These are phyloP conservation scores for Prosapia bicincta DNA, from an alignment of 2,888 invertebrate genomes.

Conservation along the genomic window DNA sequence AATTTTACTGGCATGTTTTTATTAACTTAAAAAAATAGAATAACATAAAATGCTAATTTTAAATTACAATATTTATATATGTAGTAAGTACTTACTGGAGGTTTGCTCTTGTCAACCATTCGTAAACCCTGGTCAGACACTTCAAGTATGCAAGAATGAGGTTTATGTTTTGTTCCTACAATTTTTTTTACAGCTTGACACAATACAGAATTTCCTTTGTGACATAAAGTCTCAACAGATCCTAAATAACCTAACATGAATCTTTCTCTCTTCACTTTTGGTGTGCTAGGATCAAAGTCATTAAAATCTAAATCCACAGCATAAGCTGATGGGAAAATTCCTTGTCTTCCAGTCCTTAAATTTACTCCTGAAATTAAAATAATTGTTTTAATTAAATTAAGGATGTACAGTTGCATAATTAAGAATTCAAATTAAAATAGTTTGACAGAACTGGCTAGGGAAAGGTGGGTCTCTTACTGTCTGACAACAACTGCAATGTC, in stretches of 20 bases:
- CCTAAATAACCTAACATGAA: slow-evolving; percentile 92
- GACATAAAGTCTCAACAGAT: slow-evolving; percentile 91
- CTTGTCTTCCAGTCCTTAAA: slow-evolving; percentile 86
- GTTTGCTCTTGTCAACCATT: slow-evolving; percentile 88
- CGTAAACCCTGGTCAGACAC: slow-evolving; percentile 93
- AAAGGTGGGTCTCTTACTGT: no score
- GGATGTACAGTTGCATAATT: no score
- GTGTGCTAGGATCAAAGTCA: slow-evolving; percentile 86
- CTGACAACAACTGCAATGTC: no score
- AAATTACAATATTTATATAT: no score
- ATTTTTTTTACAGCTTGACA: slow-evolving; percentile 89
- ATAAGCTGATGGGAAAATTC: slow-evolving; percentile 96
- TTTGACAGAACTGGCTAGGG: no score
- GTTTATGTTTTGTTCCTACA: slow-evolving; percentile 51
- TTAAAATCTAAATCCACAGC: slow-evolving; percentile 96
- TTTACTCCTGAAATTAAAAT: slow-evolving; percentile 71
- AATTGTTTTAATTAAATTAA: neutral
- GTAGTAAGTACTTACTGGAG: slow-evolving; percentile 56
- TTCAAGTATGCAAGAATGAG: slow-evolving; percentile 80
- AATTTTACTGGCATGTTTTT: no score
- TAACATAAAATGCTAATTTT: no score
- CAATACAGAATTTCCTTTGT: slow-evolving; percentile 95
- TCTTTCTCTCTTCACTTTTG: slow-evolving; percentile 80
- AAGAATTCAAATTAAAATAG: no score
- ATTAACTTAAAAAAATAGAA: no score